Percentiles rank a stretch among this genome's conserved stretches.
These are phyloP conservation scores for Laspeyria flexula DNA, from an alignment of 2,888 invertebrate species.

Conservation along the genomic window DNA sequence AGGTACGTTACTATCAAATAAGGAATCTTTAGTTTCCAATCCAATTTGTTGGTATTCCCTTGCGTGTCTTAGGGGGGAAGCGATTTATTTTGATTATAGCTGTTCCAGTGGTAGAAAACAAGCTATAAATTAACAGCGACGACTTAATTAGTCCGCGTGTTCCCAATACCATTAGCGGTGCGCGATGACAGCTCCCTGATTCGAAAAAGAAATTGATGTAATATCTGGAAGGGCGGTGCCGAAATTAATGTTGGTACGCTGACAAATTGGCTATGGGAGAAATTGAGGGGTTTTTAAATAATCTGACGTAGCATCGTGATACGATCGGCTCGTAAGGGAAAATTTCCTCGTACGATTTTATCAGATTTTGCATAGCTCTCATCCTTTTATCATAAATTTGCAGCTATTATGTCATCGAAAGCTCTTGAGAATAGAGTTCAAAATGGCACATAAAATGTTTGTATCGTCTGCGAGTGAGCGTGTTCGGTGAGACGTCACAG, in stretches of 20 bases:
- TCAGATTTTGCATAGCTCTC: conserved; percentile 37
- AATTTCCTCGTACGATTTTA: conserved; percentile 31
- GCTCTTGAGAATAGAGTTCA: conserved; percentile 36
- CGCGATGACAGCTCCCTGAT: conserved; percentile 73
- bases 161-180: conserved; percentile 80
- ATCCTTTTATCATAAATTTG: conserved; percentile 34
- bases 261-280: conserved; percentile 48
- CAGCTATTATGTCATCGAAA: conserved; percentile 29
- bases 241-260: conserved; percentile 57
- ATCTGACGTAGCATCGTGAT: conserved; percentile 34
- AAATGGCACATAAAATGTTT: conserved; percentile 33
- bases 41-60: conserved; percentile 77
- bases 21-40: conserved; percentile 69
- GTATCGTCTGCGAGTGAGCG: conserved; percentile 27
- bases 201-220: conserved; percentile 72
- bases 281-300: conserved; percentile 43
- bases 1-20: conserved; percentile 55
- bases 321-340: conserved; percentile 21
- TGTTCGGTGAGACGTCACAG: conserved; percentile 37
- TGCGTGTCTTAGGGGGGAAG: conserved; percentile 73
- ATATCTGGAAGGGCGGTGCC: conserved; percentile 66
- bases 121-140: conserved; percentile 79
- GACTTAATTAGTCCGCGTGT: conserved; percentile 80
- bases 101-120: conserved; percentile 74
- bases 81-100: conserved; percentile 84